Base-by-base conservation (phyloP, 37 sponge, comb jelly and placozoan genomes). In the Axinella damicornis region DNA sequence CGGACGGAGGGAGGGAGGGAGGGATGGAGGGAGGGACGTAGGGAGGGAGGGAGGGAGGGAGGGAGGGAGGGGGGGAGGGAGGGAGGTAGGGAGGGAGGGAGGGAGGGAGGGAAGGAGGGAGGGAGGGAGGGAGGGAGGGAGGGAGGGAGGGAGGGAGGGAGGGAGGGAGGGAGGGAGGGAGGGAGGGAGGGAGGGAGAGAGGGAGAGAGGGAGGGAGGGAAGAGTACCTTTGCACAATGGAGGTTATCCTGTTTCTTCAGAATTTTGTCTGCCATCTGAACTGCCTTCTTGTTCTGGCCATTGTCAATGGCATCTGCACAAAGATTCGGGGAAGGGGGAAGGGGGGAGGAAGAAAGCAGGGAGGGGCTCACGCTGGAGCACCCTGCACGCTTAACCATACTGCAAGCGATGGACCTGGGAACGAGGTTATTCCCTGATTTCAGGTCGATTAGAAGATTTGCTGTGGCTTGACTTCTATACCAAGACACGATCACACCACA, bases 291-390 rank as follows among this genome's bases (percentile, higher is more conserved):
- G 77, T 95, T 73, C 81, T 97, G 97, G 22, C 85, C 83, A 73
- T 93, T 91, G 75, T 99, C 99, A 57, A 99, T 76, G 6, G 98
- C 94, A 73, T 99, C 99, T 99, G 46, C 46, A n/a, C n/a, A 46
- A 46, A 46, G 9, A 46, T 46, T 4, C 46, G 9, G 46, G 46
- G 46, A 9, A 4, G 46, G 9, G 46, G 9, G 46, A 46, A 9
- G 46, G 46, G 46, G 46, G 9, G 9, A 46, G 46, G 46, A 9
- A 9, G 46, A 12, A 46, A 46, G 46, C 6, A 9, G 46, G 46
- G 4, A 46, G 9, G 46, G 46, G 46, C n/a, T n/a, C n/a, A n/a
- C n/a, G n/a, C n/a, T n/a, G n/a, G n/a, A n/a, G n/a, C n/a, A n/a
- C n/a, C n/a, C n/a, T n/a, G n/a, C n/a, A n/a, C n/a, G n/a, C n/a